Base-by-base conservation (phyloP, 92 coral and sea anemone species). In the Palythoa heliodiscus region DNA sequence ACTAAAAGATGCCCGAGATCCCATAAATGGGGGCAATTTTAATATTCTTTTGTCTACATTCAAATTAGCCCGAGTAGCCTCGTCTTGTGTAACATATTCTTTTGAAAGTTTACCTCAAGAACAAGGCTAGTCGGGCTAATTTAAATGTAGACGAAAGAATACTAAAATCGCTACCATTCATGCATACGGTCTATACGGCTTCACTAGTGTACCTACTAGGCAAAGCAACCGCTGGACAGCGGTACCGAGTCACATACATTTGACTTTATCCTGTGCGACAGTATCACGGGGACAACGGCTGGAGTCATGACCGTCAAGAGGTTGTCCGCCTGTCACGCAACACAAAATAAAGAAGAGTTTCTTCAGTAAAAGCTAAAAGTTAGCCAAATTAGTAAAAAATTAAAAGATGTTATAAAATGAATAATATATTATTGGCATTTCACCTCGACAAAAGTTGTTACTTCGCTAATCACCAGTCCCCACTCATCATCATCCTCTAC, bases 401-500 rank as follows among this genome's bases (percentile, higher is more conserved):
- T 12, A 3, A 12, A 55, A 55, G 61, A 55, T 9, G 19, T 55
- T 3, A 55, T 55, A 1, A 55, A 55, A 55, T 3, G 12, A 55
- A 63, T 7, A n/a, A 19, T 19, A 19, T 63, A 5, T 63, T 63
- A 19, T 19, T 63, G 23, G 25, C 19, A 68, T 2, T 24, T 70
- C 83, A 15, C 99, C 93, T 96, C 97, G 40, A 94, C 90, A 77
- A 96, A 96, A 43, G 98, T 90, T 22, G 95, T 94, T 24, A 96
- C 99, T 77, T 96, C 99, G 80, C 94, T 94, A 2, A 96, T 95
- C 60, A 96, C 99, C 90, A 96, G 89, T 81, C 98, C 88, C 99
- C 99, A 96, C 88, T 96, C 98, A 55, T 90, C 97, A 60, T 96
- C 99, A 58, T 96, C 99, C 35, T 93, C 93, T 38, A 92, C 95